Percentiles rank a stretch among this genome's conserved stretches.
Conservation (phyloP, 2,888 invertebrate species). For the Ochropacha duplaris region DNA sequence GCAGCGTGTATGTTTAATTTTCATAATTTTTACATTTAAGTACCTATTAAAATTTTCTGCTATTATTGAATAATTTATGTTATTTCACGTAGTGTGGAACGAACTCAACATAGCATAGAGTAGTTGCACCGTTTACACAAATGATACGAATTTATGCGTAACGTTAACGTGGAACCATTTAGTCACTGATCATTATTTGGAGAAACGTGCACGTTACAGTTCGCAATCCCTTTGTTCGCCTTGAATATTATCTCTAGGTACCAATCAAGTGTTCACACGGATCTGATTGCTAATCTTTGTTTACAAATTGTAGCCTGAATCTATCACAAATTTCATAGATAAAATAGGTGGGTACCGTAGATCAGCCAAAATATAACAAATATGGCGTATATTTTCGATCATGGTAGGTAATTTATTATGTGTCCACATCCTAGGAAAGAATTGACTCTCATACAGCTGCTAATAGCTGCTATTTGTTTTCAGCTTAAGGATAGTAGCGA, state of each 20-base stretch:
- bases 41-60: no score
- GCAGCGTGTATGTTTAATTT: no score
- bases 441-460: no score
- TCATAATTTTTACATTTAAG: constrained; percentile 6
- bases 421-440: no score
- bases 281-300: not conserved
- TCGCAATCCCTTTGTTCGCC: constrained; percentile 8
- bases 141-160: constrained; percentile 54
- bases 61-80: no score
- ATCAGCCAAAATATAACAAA: no score
- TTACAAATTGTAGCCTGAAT: no score
- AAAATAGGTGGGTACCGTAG: no score
- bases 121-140: constrained; percentile 45
- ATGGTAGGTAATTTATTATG: no score
- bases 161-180: constrained; percentile 36
- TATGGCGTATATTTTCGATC: no score
- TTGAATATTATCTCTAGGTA: constrained; percentile 7
- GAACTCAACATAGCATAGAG: constrained; percentile 17
- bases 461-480: no score
- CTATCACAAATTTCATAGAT: not conserved
- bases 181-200: constrained; percentile 35
- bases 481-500: no score
- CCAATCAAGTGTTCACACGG: constrained; percentile 10
- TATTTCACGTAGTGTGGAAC: constrained; percentile 33
- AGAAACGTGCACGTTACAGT: constrained; percentile 33